Evolutionary conservation across 1,140 invertebrate species (phyloP), one percentile per base, ranked within the genome.

Genomic region (Tribolium madens): DNA sequence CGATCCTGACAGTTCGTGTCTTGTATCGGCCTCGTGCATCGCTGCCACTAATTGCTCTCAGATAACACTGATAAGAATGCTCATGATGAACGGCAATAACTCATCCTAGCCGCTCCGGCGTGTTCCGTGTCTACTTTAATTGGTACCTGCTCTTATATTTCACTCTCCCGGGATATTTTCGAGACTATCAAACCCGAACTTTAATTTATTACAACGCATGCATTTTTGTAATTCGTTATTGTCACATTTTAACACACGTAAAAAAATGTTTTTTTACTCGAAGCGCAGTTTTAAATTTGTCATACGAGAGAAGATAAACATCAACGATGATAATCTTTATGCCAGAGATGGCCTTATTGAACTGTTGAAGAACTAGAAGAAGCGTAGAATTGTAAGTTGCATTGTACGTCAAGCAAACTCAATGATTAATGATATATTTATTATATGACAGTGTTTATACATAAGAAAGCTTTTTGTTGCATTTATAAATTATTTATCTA

Each of bases 11-110:
- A 78, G 78, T 78, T 81, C 80, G 80, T 80, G 80, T 75, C 69
- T 72, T 69, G 72, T 81, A 81, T 81, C 80, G 21, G 57, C 80
- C 52, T 73, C 80, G 78, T 81, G 80, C 78, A 81, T 81, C 80
- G 71, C 64, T 48, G 74, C 76, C 80, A 80, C 80, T 81, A 81
- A 81, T 81, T 81, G 80, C 76, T 68, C 70, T 71, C 52, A 79
- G 80, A 81, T 81, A 81, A 81, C 80, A 81, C 75, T 76, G 80
- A 81, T 81, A 81, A 81, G 60, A 68, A 64, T 47, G 60, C 57
- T 75, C 73, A 77, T 81, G 76, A 81, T 78, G 80, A 81, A 80
- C 72, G 47, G 53, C 76, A 42, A 76, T 80, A 77, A 75, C 52
- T 79, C 78, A 79, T 77, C 72, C 75, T 53, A 78, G 46, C 74